Evolutionary conservation across 1,140 invertebrate species (phyloP), one percentile per base, ranked within the genome.

Genomic region (Aphaenogaster floridana): DNA sequence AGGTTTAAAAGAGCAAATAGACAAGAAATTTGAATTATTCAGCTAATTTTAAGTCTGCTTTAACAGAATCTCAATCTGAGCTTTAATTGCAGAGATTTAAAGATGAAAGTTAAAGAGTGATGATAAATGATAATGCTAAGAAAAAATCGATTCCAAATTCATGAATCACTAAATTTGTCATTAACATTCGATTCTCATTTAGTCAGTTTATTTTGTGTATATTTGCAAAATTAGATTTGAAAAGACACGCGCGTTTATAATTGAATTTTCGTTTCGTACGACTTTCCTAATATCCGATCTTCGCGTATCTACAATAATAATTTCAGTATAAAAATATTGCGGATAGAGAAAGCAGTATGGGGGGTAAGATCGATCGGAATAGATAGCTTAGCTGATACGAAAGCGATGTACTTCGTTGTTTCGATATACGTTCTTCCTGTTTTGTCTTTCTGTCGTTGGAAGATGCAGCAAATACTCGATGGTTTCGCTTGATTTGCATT

Each of bases 401-500:
- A 48, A 72, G 68, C 15, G 28, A 11, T 13, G 6, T 17, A 42
- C 8, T 34, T 34, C 52, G n/a, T 57, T 54, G 13, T 36, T 11
- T 61, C 52, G 11, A 69, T 71, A 69, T 71, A 42, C 13, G 3
- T 81, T 71, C 66, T 71, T 4, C 21, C 11, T 3, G 13, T 66
- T 54, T 42, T 48, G 17, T 54, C 54, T 39, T 48, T 8, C 39
- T 54, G 8, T 28, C 64, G n/a, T 42, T 76, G 52, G 39, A 83
- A 69, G 34, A 72, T 61, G n/a, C 36, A 61, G 8, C 11, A 28
- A 76, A 61, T 76, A 36, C 57, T 84, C 54, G 42, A 50, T 17
- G 28, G 52, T 48, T 84, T 57, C 69, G 42, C 54, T 61, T 50
- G 69, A 71, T 81, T 81, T 71, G 39, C 80, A 83, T 84, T 76